Conservation (phyloP, 2,113 vertebrate species). For the Andinoacara biseriatus region DNA sequence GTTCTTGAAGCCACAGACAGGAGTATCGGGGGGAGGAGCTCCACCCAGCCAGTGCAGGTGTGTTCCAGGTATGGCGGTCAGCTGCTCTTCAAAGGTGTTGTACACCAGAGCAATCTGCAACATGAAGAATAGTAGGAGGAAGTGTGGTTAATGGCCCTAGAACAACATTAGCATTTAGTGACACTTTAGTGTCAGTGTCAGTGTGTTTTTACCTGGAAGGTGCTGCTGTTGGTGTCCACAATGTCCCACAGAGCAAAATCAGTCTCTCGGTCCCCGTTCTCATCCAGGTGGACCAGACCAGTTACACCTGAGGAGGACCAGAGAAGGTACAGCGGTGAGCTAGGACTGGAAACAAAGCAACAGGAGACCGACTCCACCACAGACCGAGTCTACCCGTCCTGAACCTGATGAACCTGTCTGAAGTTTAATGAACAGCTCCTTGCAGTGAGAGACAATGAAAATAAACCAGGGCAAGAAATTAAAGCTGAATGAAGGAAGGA, state of each 20-base stretch:
- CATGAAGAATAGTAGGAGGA: background rate
- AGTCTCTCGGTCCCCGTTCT: conserved; percentile 89
- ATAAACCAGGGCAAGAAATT: too few relatives aligned
- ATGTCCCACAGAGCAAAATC: conserved; percentile 95
- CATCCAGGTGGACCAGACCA: conserved; percentile 86
- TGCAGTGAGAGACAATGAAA: too few relatives aligned
- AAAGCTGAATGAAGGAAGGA: background rate
- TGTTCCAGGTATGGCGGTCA: conserved; percentile 74
- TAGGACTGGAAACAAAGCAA: too few relatives aligned
- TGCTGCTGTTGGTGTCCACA: conserved; percentile 77
- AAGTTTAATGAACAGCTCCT: background rate
- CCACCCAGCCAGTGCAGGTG: conserved; percentile 84
- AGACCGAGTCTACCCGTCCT: too few relatives aligned
- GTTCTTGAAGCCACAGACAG: conserved; percentile 89
- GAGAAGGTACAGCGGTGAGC: background rate
- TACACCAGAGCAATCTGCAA: conserved; percentile 86
- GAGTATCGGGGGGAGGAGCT: conserved; percentile 82
- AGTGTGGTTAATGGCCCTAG: background rate
- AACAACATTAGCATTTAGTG: too few relatives aligned
- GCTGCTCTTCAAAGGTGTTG: conserved; percentile 85
- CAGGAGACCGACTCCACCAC: too few relatives aligned
- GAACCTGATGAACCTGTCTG: too few relatives aligned
- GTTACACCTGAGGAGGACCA: conserved; percentile 84
- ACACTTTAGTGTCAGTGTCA: too few relatives aligned
- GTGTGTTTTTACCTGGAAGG: conserved; percentile 83